phyloP scores from a whole-genome alignment of 2,888 invertebrate genomes.

The Melanostoma mellinum region DNA sequence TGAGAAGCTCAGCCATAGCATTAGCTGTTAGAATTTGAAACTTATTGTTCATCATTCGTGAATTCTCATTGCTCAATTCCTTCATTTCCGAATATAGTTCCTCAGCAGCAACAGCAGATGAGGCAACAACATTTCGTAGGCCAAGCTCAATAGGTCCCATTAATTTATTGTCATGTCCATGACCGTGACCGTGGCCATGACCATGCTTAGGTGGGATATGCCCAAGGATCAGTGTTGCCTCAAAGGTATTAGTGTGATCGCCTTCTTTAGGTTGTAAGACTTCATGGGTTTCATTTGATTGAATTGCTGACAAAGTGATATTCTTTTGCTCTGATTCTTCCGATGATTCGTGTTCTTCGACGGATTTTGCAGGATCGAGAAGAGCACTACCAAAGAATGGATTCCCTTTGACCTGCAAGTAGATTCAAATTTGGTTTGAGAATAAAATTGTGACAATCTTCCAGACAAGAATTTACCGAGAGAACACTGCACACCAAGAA shows the following conservation, averaged over 20 bases:
- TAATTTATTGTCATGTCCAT: background rate
- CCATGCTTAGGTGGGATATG: background rate
- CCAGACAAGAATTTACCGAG: constrained; percentile 41
- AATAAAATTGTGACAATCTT: background rate
- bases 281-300: constrained; percentile 1
- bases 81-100: constrained; percentile 47
- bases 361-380: background rate
- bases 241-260: background rate
- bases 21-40: constrained; percentile 39
- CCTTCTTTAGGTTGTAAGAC: background rate
- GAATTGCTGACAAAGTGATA: no score
- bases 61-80: constrained; percentile 32
- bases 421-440: background rate
- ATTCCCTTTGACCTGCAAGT: constrained; percentile 49
- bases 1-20: constrained; percentile 42
- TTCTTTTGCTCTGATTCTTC: background rate
- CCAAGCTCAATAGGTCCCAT: constrained; percentile 58
- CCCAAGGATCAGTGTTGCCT: background rate
- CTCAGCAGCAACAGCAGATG: constrained; percentile 50
- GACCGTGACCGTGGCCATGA: background rate
- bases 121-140: constrained; percentile 47
- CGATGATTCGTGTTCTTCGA: background rate
- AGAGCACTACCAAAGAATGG: constrained; percentile 6
- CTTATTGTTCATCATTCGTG: constrained; percentile 40
- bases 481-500: constrained; percentile 43